Conservation (phyloP, 2,888 invertebrate species). For the Tipula helvola region DNA sequence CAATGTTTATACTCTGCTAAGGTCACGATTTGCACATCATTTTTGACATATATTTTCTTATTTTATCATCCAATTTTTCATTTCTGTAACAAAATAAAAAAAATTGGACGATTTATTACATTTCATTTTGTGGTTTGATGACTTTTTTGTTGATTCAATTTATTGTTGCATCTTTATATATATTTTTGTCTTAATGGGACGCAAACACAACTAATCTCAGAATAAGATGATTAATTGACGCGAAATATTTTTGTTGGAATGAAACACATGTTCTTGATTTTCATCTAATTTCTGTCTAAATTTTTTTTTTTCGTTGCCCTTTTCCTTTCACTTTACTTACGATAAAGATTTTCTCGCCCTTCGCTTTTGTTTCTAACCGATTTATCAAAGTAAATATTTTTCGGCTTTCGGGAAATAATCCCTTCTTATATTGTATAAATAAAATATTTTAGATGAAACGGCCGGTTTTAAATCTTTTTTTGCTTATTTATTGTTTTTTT, state of each 20-base stretch:
- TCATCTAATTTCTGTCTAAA: neutral
- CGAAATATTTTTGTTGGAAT: neutral
- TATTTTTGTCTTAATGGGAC: neutral
- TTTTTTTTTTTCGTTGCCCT: neutral
- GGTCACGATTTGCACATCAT: neutral
- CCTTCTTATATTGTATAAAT: neutral
- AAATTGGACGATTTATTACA: neutral
- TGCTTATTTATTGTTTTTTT: neutral
- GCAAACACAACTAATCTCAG: neutral
- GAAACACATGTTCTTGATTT: slow-evolving; percentile 4
- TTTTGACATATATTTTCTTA: neutral
- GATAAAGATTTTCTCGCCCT: neutral
- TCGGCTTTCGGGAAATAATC: neutral
- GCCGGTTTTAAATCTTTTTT: neutral
- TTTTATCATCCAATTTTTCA: neutral
- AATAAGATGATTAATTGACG: neutral
- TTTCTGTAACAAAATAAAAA: neutral
- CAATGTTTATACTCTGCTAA: neutral
- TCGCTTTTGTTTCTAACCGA: neutral
- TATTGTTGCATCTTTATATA: neutral
- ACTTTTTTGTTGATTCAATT: neutral
- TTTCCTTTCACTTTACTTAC: neutral
- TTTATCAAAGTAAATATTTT: neutral
- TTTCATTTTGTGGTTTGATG: neutral
- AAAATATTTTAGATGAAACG: neutral